These are phyloP conservation scores for Acanthosepion esculentum DNA, from an alignment of 2,888 invertebrate genomes.

Conservation along the genomic window DNA sequence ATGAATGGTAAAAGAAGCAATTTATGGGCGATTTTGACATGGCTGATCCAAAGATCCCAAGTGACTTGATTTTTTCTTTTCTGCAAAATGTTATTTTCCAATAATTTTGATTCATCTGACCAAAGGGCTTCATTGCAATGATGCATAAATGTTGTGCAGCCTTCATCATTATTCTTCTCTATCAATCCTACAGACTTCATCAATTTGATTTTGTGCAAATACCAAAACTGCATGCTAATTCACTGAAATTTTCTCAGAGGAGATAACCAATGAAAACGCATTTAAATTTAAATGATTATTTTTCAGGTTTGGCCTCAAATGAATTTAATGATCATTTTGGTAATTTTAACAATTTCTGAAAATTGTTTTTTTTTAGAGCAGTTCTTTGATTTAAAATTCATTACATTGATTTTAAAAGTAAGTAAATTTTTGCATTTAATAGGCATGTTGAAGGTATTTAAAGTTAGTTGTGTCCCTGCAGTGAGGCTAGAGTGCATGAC, in stretches of 20 bases:
- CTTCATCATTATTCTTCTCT: neutral
- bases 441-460: no score
- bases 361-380: no score
- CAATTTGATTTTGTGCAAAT: neutral
- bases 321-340: no score
- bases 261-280: neutral
- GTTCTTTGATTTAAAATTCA: no score
- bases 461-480: no score
- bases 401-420: no score
- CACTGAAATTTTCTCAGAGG: neutral
- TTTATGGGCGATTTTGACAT: constrained; percentile 13
- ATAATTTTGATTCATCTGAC: constrained; percentile 33
- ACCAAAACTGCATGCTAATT: neutral
- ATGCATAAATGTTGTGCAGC: neutral
- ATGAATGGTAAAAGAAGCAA: neutral
- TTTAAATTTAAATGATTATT: neutral
- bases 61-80: neutral
- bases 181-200: neutral
- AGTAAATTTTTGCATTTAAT: no score
- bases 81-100: neutral
- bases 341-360: no score
- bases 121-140: neutral
- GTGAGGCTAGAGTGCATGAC: no score
- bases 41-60: neutral
- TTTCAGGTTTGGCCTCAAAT: no score